Percentiles rank a stretch among this genome's conserved stretches.
Evolutionary conservation across 2,888 invertebrate genomes (phyloP).

Genomic region (Nephrotoma appendiculata): DNA sequence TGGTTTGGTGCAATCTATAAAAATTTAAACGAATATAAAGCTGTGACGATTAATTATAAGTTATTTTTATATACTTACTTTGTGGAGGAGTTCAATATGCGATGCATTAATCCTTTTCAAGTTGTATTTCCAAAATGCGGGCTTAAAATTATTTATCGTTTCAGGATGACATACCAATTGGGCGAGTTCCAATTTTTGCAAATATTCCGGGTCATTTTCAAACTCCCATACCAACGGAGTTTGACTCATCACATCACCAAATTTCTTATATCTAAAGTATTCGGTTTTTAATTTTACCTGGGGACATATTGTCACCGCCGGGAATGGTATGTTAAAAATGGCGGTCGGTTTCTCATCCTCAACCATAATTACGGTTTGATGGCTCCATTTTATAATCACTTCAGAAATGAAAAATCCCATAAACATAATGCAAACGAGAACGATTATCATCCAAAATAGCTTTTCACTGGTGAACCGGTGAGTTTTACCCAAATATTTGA

Average conservation of each 20-base stretch:
- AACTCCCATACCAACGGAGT: background rate
- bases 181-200: background rate
- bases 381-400: constrained; percentile 55
- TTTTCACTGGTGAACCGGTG: constrained; percentile 41
- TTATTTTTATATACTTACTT: background rate
- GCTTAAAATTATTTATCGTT: background rate
- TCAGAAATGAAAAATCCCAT: constrained; percentile 44
- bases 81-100: background rate
- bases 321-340: constrained; percentile 15
- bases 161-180: background rate
- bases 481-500: constrained; percentile 45
- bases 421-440: constrained; percentile 41
- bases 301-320: constrained; percentile 13
- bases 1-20: background rate
- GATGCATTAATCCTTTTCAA: background rate
- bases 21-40: background rate
- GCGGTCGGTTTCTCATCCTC: constrained; percentile 47
- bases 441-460: constrained; percentile 48
- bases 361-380: constrained; percentile 56
- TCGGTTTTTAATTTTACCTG: constrained; percentile 7
- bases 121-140: background rate
- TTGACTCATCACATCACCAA: background rate
- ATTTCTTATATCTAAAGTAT: background rate
- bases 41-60: background rate
- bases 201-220: background rate